phyloP scores from a whole-genome alignment of 2,888 invertebrate species.

The Pharmacophagus antenor region DNA sequence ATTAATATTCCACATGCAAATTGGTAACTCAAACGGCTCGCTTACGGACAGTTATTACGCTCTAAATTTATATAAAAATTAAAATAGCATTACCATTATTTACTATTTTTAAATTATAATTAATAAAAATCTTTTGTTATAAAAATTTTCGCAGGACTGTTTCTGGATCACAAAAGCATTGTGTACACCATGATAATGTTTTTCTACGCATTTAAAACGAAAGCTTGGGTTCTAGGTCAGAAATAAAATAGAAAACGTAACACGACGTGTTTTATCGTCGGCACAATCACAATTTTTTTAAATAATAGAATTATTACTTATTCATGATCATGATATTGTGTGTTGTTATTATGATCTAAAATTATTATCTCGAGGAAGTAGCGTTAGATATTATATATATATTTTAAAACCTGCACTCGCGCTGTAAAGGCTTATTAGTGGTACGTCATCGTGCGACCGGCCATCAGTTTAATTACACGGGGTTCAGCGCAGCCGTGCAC shows the following conservation, averaged over 20 bases:
- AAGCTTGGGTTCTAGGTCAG: not conserved
- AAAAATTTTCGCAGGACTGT: not conserved
- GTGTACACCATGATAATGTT: not conserved
- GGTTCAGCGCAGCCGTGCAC: slow-evolving; percentile 48
- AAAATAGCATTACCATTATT: not conserved
- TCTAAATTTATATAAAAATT: not conserved
- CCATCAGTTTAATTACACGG: slow-evolving; percentile 56
- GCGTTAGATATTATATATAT: no score
- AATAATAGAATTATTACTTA: not conserved
- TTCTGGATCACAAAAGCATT: not conserved
- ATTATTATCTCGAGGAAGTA: no score
- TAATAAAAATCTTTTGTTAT: not conserved
- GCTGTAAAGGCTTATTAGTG: slow-evolving; percentile 37
- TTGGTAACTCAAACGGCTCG: not conserved
- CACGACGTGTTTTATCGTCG: not conserved
- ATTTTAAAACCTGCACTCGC: slow-evolving; percentile 21
- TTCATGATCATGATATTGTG: not conserved
- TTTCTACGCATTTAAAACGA: not conserved
- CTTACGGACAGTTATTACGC: not conserved
- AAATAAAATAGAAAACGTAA: not conserved
- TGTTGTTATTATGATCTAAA: not conserved
- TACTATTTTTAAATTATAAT: not conserved
- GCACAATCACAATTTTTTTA: not conserved
- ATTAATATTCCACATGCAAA: not conserved
- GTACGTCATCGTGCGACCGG: slow-evolving; percentile 46